These are phyloP conservation scores for Circaetus cinerascens DNA, from an alignment of 2,113 vertebrate genomes.

Conservation along the genomic window DNA sequence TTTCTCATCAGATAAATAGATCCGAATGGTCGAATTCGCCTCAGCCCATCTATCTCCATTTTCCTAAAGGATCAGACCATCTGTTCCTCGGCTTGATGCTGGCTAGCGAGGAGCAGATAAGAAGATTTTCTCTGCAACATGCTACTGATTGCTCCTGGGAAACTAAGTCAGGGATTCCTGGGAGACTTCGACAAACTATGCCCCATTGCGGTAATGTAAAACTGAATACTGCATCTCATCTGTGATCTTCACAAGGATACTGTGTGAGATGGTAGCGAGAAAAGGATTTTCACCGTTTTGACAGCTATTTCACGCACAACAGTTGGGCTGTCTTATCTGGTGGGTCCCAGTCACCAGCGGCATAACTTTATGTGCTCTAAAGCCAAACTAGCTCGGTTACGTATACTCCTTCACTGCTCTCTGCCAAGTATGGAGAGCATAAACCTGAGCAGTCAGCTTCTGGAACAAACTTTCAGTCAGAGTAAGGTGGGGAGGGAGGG, in stretches of 20 bases:
- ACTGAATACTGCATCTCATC: background rate
- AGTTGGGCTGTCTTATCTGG: background rate
- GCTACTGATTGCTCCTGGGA: background rate
- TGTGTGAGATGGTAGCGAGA: background rate
- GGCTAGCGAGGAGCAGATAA: background rate
- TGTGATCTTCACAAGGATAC: background rate
- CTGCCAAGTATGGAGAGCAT: accelerated
- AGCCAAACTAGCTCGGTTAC: background rate
- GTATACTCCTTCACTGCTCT: background rate
- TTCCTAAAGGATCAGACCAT: background rate
- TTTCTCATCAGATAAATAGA: background rate
- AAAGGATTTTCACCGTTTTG: background rate
- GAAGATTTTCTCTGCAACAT: background rate
- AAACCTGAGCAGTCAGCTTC: background rate
- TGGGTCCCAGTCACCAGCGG: accelerated
- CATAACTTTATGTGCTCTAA: background rate
- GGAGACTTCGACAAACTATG: background rate
- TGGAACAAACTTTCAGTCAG: accelerated
- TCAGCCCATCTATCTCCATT: background rate
- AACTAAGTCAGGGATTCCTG: background rate
- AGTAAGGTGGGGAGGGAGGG: background rate
- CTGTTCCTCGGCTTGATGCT: background rate
- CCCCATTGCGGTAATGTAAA: background rate
- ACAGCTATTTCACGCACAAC: background rate
- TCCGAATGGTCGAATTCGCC: background rate